Evolutionary conservation across 64 coral and sea anemone genomes (phyloP).

Genomic region (Pachyseris speciosa): DNA sequence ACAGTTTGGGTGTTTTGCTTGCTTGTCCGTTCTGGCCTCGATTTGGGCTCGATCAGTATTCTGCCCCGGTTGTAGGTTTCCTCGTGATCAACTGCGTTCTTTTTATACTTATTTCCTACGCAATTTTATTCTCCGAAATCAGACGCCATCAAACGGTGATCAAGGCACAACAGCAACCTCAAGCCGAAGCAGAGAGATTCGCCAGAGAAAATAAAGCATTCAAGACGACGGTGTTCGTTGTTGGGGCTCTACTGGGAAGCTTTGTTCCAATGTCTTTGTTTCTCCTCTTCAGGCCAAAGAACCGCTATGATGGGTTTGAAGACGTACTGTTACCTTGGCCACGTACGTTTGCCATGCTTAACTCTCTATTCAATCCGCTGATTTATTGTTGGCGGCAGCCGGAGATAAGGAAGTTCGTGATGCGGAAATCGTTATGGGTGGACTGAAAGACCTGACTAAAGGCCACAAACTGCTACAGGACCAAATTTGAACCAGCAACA

Average conservation of each 20-base stretch:
- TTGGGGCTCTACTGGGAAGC: background rate
- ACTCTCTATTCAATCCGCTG: background rate
- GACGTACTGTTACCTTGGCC: background rate
- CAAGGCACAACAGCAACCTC: background rate
- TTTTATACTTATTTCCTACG: background rate
- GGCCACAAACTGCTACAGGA: too few species aligned
- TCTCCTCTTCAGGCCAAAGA: background rate
- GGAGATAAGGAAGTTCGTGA: background rate
- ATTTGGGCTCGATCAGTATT: background rate
- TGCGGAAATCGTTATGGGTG: too few species aligned
- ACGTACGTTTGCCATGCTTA: background rate
- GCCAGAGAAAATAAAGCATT: background rate
- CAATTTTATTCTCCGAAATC: background rate
- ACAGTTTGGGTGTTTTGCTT: too few species aligned
- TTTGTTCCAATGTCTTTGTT: background rate
- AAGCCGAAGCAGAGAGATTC: background rate
- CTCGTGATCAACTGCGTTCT: background rate
- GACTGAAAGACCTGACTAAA: too few species aligned
- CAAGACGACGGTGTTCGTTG: background rate
- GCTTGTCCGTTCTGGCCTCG: background rate
- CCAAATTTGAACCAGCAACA: too few species aligned
- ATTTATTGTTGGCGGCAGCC: background rate
- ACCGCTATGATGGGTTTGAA: background rate
- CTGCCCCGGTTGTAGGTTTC: background rate
- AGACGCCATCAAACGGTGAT: background rate